Evolutionary conservation across 2,888 invertebrate species (phyloP).

Genomic region (Abrostola triplasia): DNA sequence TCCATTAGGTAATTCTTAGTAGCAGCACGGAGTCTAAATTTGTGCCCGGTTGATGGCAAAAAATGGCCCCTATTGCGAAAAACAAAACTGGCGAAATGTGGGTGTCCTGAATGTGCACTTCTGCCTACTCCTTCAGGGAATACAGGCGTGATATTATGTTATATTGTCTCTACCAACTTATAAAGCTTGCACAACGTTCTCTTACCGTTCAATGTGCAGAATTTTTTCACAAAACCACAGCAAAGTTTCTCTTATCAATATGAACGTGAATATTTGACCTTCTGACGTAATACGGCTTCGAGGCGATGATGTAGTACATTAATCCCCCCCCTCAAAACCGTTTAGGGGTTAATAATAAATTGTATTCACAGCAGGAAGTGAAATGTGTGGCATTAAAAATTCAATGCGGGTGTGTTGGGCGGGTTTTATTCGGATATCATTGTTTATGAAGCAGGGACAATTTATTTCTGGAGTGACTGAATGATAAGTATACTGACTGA

Average conservation of each 20-base stretch:
- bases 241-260: neutral
- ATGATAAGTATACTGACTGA: neutral
- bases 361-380: constrained; percentile 30
- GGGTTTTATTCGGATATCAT: constrained; percentile 17
- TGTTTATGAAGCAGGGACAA: neutral
- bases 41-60: too few relatives aligned
- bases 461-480: neutral
- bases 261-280: constrained; percentile 3
- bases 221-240: too few relatives aligned
- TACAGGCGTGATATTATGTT: too few relatives aligned
- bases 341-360: constrained; percentile 34
- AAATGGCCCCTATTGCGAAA: too few relatives aligned
- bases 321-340: constrained; percentile 3
- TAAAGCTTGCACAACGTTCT: too few relatives aligned
- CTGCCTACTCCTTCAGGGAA: too few relatives aligned
- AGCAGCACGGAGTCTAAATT: too few relatives aligned
- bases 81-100: too few relatives aligned
- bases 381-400: constrained; percentile 26
- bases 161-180: too few relatives aligned
- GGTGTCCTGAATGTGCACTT: too few relatives aligned
- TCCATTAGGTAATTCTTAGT: too few relatives aligned
- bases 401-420: constrained; percentile 4
- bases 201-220: too few relatives aligned
- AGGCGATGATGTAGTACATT: constrained; percentile 10
- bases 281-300: constrained; percentile 4